A percentile compares a stretch with the other conserved stretches of the same genome.
Evolutionary conservation across 2,797 vertebrate genomes (phyloP).

Genomic region (Liasis olivaceus): DNA sequence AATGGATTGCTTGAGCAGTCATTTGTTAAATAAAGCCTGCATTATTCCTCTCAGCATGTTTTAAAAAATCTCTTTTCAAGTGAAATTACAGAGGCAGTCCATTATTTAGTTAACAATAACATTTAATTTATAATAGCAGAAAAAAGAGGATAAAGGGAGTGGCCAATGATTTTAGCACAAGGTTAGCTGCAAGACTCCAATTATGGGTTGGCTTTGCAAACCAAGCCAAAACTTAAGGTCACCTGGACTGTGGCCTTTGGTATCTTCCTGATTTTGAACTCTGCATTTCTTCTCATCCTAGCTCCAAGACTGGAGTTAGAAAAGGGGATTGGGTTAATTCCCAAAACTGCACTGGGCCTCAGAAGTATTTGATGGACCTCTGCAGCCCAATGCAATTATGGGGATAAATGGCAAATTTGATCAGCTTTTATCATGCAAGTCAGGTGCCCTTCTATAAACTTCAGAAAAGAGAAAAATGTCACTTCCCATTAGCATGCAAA

Average conservation of each 20-base stretch:
- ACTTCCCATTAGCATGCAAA: not conserved
- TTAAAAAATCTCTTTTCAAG: not conserved
- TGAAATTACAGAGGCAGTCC: slow-evolving; percentile 9
- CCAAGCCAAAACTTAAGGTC: not conserved
- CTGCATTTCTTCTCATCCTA: not conserved
- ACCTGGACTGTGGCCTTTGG: not conserved
- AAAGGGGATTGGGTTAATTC: not conserved
- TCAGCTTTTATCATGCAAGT: no score
- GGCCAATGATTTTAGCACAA: not conserved
- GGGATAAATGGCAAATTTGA: not conserved
- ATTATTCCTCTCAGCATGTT: slow-evolving; percentile 1
- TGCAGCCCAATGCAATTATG: not conserved
- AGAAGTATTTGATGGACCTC: not conserved
- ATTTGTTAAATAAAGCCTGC: slow-evolving; percentile 23
- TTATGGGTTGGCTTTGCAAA: not conserved
- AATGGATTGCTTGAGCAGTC: slow-evolving; percentile 27
- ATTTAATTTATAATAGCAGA: slow-evolving; percentile 5
- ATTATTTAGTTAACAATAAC: not conserved
- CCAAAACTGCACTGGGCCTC: not conserved
- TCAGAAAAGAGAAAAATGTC: not conserved
- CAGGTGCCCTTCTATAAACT: not conserved
- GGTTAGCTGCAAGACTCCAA: not conserved
- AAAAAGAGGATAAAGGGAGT: not conserved
- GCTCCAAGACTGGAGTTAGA: not conserved
- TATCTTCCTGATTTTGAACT: not conserved